Evolutionary conservation across 1,140 invertebrate genomes (phyloP).

Genomic region (Holotrichia oblita): DNA sequence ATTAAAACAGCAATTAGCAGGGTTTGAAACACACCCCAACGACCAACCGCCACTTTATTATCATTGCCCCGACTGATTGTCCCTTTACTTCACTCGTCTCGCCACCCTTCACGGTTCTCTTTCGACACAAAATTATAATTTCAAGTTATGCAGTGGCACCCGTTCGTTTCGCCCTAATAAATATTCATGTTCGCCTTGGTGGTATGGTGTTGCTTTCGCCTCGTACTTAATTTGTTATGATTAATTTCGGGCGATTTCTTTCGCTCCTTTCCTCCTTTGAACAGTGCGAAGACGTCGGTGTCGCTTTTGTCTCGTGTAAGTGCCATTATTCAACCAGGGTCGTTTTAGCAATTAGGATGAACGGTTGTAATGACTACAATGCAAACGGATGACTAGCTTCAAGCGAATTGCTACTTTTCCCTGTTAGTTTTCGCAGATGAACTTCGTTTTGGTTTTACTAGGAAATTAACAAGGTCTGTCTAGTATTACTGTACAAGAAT

Average conservation of each 20-base stretch:
- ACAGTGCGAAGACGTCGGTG: neutral
- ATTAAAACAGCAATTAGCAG: slow-evolving; percentile 40
- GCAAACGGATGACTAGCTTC: slow-evolving; percentile 10
- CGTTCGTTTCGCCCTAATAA: slow-evolving; percentile 19
- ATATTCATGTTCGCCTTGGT: slow-evolving; percentile 31
- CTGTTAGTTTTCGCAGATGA: neutral
- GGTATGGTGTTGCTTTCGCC: slow-evolving; percentile 16
- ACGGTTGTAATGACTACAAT: neutral
- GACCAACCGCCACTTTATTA: slow-evolving; percentile 38
- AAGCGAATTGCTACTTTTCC: neutral
- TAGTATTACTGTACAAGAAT: too few species aligned
- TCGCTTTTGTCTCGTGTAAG: slow-evolving; percentile 3
- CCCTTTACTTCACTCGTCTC: slow-evolving; percentile 4
- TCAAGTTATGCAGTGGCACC: slow-evolving; percentile 27
- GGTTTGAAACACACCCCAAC: slow-evolving; percentile 20
- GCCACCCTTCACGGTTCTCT: neutral
- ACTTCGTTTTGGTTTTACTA: neutral
- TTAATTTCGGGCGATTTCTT: slow-evolving; percentile 38
- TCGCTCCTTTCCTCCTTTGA: neutral
- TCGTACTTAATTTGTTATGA: slow-evolving; percentile 37
- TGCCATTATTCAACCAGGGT: slow-evolving; percentile 23
- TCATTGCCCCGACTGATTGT: slow-evolving; percentile 37
- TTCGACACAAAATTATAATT: slow-evolving; percentile 41
- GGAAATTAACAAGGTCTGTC: too few species aligned
- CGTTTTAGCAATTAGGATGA: slow-evolving; percentile 2